Evolutionary conservation across 2,113 vertebrate genomes (phyloP).

Genomic region (Gorilla gorilla): DNA sequence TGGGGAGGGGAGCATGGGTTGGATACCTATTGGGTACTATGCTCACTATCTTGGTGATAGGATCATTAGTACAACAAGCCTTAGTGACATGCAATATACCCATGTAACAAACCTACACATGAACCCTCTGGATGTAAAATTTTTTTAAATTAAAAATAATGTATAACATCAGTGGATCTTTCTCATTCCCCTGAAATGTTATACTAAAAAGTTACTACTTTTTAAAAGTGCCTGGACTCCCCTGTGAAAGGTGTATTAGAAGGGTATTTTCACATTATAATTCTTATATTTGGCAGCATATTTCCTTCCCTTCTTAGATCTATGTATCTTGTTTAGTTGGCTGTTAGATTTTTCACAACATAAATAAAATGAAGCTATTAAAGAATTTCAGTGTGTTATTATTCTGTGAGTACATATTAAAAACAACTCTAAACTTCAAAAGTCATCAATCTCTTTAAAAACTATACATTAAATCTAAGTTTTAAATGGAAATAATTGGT

Average conservation of each 20-base stretch:
- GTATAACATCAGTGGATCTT: not conserved
- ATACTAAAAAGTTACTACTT: not conserved
- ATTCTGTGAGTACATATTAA: not conserved
- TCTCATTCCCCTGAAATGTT: not conserved
- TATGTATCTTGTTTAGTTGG: constrained; percentile 15
- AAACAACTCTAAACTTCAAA: not conserved
- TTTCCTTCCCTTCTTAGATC: not conserved
- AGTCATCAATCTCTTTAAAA: not conserved
- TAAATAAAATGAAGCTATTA: constrained; percentile 10
- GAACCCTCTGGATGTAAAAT: not conserved
- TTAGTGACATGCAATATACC: too few relatives aligned
- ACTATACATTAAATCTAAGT: not conserved
- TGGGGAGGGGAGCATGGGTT: too few relatives aligned
- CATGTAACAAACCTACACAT: too few relatives aligned
- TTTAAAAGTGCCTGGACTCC: not conserved
- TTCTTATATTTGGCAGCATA: not conserved
- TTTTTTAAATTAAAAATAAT: not conserved
- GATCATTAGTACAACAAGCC: too few relatives aligned
- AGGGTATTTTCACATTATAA: not conserved
- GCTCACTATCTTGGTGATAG: too few relatives aligned
- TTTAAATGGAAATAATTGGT: not conserved
- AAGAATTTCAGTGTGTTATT: not conserved
- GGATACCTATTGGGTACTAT: too few relatives aligned
- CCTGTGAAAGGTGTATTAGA: not conserved
- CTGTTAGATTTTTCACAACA: constrained; percentile 27